Percentiles rank a stretch among this genome's conserved stretches.
Evolutionary conservation across 2,113 vertebrate species (phyloP).

Genomic region (Microtus richardsoni): DNA sequence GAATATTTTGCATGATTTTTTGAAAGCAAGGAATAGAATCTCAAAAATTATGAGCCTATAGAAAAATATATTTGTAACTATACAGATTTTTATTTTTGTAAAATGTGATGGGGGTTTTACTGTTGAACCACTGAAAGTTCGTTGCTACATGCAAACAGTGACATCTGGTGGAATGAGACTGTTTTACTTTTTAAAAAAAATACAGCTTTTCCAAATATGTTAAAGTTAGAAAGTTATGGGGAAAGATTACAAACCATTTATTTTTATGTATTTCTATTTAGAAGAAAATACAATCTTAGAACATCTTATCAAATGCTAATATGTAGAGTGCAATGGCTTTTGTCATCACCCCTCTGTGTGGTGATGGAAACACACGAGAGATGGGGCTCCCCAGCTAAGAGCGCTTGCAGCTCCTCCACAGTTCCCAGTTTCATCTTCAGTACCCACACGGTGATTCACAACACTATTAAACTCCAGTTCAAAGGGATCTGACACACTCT

Average conservation of each 20-base stretch:
- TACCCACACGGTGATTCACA: neutral
- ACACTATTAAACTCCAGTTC: neutral
- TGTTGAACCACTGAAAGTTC: slow-evolving; percentile 40
- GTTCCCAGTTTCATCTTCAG: neutral
- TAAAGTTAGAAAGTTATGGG: neutral
- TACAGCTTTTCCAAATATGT: slow-evolving; percentile 31
- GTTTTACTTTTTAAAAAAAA: slow-evolving; percentile 63
- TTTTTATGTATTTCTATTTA: slow-evolving; percentile 9
- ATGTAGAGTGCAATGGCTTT: neutral
- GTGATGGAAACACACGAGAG: neutral
- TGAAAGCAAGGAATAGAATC: neutral
- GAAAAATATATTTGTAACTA: neutral
- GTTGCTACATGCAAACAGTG: slow-evolving; percentile 84
- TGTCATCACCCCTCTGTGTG: neutral
- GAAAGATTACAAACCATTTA: slow-evolving; percentile 35
- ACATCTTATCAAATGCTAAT: neutral
- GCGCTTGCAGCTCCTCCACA: neutral
- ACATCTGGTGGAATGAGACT: slow-evolving; percentile 86
- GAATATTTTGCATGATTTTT: neutral
- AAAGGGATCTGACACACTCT: neutral
- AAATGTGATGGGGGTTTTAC: slow-evolving; percentile 27
- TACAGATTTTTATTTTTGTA: slow-evolving; percentile 11
- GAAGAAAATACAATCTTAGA: slow-evolving; percentile 2
- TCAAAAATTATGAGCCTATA: slow-evolving; percentile 31
- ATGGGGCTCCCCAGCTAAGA: neutral